Base-by-base conservation (phyloP, 92 coral and sea anemone genomes). In the Ricordea florida region DNA sequence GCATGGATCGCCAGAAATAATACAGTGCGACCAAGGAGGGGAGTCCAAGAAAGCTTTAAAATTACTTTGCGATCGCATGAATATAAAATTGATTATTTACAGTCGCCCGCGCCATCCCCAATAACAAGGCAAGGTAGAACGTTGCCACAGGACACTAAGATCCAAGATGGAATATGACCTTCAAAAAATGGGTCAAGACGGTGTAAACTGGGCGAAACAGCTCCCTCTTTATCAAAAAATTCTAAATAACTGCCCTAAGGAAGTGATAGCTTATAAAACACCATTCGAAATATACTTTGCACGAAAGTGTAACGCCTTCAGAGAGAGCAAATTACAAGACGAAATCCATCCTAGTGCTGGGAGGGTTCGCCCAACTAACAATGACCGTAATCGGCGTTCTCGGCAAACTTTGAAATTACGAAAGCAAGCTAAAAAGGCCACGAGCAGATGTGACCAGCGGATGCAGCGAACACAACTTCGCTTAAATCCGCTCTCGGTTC, bases 71-170 rank as follows among this genome's bases (percentile, higher is more conserved):
- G 36, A 26, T 49, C 38, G 51, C 33, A 42, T 56, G 56, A 46
- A 66, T 30, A 57, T 78, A n/a, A 32, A 57, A 21, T 48, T 50
- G 31, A 78, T 78, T 55, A n/a, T n/a, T n/a, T 46, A 49, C 62
- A 66, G 84, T 66, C 53, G 38, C 59, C 84, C 76, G 14, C 52
- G 46, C 49, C 62, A 79, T 24, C 78, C 71, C 34, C 78, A 67
- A 29, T 68, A 51, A 14, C 70, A 79, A 58, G 85, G 78, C 17
- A 79, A 79, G 31, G 85, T 79, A 0, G 71, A 79, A 57, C 59
- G 57, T 42, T 41, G 61, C 38, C 85, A 79, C 35, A 60, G 63
- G 46, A 11, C 69, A 6, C 65, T 79, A 28, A 49, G 62, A 21
- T 21, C 74, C 57, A 78, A 68, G 64, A 21, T 79, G 38, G 65